Percentiles rank a stretch among this genome's conserved stretches.
phyloP scores from a whole-genome alignment of 2,113 vertebrate genomes.

The Plotosus lineatus region DNA sequence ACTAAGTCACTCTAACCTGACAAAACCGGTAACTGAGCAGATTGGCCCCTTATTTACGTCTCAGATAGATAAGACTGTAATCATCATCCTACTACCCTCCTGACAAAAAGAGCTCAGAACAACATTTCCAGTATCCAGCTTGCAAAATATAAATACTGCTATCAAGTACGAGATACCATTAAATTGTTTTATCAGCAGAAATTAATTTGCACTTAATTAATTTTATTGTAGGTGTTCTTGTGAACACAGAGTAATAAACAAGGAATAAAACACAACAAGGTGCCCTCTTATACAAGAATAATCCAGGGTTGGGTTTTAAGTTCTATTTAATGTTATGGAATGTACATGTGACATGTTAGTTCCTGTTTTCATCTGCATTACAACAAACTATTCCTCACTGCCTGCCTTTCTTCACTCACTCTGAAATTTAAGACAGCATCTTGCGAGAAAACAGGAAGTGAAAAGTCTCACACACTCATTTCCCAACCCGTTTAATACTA shows the following conservation, averaged over 20 bases:
- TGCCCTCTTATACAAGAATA: not conserved
- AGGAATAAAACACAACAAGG: not conserved
- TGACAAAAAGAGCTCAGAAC: not conserved
- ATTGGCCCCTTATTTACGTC: constrained; percentile 35
- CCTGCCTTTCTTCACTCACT: not conserved
- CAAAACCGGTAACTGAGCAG: constrained; percentile 36
- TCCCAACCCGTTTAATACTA: no score
- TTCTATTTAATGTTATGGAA: not conserved
- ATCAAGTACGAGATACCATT: not conserved
- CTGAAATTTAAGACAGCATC: not conserved
- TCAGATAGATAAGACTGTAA: constrained; percentile 23
- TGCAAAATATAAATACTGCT: not conserved
- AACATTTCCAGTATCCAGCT: not conserved
- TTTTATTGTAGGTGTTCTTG: not conserved
- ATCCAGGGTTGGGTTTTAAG: not conserved
- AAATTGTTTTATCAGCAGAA: not conserved
- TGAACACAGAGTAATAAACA: not conserved
- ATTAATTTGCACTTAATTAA: not conserved
- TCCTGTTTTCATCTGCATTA: not conserved
- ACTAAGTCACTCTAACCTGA: constrained; percentile 8
- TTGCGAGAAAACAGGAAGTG: not conserved
- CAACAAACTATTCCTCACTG: not conserved
- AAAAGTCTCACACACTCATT: not conserved
- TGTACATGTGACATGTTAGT: not conserved
- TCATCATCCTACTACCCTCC: not conserved